phyloP scores from a whole-genome alignment of 2,888 invertebrate species.

The Perithous albicinctus region DNA sequence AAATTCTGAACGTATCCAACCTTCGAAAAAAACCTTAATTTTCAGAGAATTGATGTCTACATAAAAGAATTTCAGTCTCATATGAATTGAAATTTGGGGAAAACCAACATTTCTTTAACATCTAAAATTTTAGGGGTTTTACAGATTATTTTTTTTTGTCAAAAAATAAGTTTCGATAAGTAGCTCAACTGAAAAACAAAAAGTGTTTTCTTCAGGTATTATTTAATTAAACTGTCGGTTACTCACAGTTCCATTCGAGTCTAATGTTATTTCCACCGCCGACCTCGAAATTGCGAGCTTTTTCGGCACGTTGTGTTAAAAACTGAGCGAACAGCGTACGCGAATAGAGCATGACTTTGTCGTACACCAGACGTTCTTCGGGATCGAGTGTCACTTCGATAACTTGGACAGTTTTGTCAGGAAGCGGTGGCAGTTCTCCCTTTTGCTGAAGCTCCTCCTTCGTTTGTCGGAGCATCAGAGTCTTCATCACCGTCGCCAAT shows the following conservation, averaged over 20 bases:
- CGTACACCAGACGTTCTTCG: slow-evolving; percentile 92
- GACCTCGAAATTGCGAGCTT: slow-evolving; percentile 83
- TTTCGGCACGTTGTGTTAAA: slow-evolving; percentile 91
- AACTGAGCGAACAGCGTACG: slow-evolving; percentile 91
- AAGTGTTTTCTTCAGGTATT: too few species aligned
- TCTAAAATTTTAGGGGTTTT: too few species aligned
- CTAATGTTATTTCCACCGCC: slow-evolving; percentile 55
- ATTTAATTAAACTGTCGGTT: too few species aligned
- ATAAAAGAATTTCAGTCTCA: too few species aligned
- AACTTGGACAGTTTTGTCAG: slow-evolving; percentile 87
- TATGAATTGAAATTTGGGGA: too few species aligned
- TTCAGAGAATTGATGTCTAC: too few species aligned
- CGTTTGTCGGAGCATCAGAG: slow-evolving; percentile 94
- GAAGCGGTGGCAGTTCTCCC: slow-evolving; percentile 88
- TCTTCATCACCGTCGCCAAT: slow-evolving; percentile 93
- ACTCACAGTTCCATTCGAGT: slow-evolving; percentile 52
- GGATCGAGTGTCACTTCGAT: slow-evolving; percentile 88
- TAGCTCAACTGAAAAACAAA: too few species aligned
- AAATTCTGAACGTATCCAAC: too few species aligned
- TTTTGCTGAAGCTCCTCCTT: slow-evolving; percentile 91
- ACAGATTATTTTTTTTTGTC: too few species aligned
- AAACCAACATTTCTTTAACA: too few species aligned
- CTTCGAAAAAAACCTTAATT: too few species aligned
- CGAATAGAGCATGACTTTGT: slow-evolving; percentile 90
- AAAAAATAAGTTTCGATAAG: too few species aligned